phyloP scores from a whole-genome alignment of 2,797 vertebrate species.

The Anabas testudineus region DNA sequence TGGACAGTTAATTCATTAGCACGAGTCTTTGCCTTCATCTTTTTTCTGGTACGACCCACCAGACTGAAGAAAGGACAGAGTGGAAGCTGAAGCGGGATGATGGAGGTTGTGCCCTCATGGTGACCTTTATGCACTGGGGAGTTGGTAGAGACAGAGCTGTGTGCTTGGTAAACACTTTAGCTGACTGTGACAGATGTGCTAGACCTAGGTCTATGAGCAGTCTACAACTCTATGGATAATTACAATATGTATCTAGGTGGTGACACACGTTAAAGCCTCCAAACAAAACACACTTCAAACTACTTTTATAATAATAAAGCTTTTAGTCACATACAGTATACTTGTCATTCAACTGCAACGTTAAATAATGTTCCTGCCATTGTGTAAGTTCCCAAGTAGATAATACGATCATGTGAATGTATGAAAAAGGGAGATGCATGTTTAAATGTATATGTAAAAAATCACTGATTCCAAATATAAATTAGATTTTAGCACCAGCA shows the following conservation, averaged over 20 bases:
- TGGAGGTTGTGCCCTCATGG: constrained; percentile 48
- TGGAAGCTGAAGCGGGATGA: constrained; percentile 25
- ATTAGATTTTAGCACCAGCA: background rate
- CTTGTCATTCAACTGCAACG: background rate
- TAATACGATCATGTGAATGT: too few relatives aligned
- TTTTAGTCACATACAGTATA: background rate
- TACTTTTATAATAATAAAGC: background rate
- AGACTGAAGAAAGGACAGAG: constrained; percentile 22
- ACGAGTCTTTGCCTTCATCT: constrained; percentile 34
- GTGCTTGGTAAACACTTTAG: constrained; percentile 58
- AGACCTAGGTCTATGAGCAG: constrained; percentile 37
- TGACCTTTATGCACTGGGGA: constrained; percentile 45
- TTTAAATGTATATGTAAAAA: too few relatives aligned
- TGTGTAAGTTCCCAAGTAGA: background rate
- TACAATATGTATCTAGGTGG: background rate
- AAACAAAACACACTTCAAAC: background rate
- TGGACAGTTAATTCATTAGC: constrained; percentile 67
- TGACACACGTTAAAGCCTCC: background rate
- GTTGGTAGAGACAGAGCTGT: constrained; percentile 34
- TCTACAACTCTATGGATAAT: constrained; percentile 26
- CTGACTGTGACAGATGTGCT: constrained; percentile 51
- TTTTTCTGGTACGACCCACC: constrained; percentile 18
- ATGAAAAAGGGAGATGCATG: too few relatives aligned
- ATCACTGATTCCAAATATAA: background rate
- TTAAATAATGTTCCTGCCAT: background rate